A percentile compares a stretch with the other conserved stretches of the same genome.
phyloP scores from a whole-genome alignment of 1,140 invertebrate genomes.

The Drosophila kurseongensis region DNA sequence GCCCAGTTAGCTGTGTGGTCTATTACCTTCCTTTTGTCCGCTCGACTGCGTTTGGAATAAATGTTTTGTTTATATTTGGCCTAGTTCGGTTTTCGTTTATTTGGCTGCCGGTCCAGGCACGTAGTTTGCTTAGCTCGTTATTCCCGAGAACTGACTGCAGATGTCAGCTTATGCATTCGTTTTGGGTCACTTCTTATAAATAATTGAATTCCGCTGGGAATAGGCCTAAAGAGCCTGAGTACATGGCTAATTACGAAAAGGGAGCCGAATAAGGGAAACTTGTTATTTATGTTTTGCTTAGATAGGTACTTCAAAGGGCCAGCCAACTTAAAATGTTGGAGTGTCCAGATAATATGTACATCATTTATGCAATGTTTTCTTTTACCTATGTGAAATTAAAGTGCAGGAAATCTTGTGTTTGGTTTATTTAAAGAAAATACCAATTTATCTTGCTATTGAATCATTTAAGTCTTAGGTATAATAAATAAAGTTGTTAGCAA shows the following conservation, averaged over 20 bases:
- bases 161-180: constrained; percentile 46
- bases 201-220: constrained; percentile 37
- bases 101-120: constrained; percentile 5
- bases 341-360: constrained; percentile 11
- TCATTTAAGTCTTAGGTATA: not conserved
- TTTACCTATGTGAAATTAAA: not conserved
- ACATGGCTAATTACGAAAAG: constrained; percentile 34
- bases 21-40: constrained; percentile 12
- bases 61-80: constrained; percentile 34
- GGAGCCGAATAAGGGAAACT: not conserved
- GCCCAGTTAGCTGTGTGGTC: constrained; percentile 14
- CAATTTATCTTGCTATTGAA: too few species aligned
- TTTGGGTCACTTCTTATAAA: constrained; percentile 49
- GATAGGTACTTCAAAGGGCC: constrained; percentile 31
- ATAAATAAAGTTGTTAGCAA: too few species aligned
- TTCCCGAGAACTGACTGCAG: constrained; percentile 25
- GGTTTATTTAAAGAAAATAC: too few species aligned
- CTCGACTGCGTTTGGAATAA: constrained; percentile 21
- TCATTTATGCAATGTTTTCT: constrained; percentile 17
- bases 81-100: not conserved
- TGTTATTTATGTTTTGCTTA: constrained; percentile 25
- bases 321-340: constrained; percentile 11
- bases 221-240: constrained; percentile 26
- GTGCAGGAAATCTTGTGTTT: too few species aligned
- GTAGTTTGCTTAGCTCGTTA: constrained; percentile 22